Evolutionary conservation across 2,888 invertebrate genomes (phyloP).

Genomic region (Lithophane leautieri): DNA sequence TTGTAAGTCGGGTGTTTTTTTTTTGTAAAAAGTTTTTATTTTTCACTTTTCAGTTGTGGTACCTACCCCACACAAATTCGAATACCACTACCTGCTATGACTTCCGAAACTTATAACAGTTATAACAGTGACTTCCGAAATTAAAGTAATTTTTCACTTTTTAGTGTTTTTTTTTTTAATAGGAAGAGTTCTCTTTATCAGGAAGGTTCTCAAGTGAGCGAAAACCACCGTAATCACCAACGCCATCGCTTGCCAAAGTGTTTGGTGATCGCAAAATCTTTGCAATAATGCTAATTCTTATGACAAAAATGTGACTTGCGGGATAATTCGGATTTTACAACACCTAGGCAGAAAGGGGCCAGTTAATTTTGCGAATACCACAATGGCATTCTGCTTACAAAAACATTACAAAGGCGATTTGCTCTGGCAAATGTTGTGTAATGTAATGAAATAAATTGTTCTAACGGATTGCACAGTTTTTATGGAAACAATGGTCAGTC

Average conservation of each 20-base stretch:
- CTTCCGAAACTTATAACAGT: no score
- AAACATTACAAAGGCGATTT: conserved; percentile 4
- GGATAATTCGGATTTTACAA: neutral
- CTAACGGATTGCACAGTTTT: conserved; percentile 1
- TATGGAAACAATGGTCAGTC: conserved; percentile 22
- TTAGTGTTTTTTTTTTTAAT: no score
- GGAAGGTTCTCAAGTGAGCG: neutral
- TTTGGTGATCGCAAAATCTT: neutral
- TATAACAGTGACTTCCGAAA: no score
- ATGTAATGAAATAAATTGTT: conserved; percentile 28
- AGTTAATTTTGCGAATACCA: conserved; percentile 1
- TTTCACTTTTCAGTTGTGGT: no score
- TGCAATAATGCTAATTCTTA: neutral
- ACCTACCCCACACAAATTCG: no score
- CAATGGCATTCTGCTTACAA: conserved; percentile 2
- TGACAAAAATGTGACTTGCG: neutral
- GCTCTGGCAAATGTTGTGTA: conserved; percentile 16
- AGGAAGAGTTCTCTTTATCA: neutral
- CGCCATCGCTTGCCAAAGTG: neutral
- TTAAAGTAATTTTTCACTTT: no score
- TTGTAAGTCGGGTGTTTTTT: no score
- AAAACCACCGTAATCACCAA: neutral
- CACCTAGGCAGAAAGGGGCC: neutral
- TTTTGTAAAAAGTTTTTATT: no score
- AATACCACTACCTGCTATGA: no score